phyloP scores from a whole-genome alignment of 2,888 invertebrate species.

The Zeuzera pyrina region DNA sequence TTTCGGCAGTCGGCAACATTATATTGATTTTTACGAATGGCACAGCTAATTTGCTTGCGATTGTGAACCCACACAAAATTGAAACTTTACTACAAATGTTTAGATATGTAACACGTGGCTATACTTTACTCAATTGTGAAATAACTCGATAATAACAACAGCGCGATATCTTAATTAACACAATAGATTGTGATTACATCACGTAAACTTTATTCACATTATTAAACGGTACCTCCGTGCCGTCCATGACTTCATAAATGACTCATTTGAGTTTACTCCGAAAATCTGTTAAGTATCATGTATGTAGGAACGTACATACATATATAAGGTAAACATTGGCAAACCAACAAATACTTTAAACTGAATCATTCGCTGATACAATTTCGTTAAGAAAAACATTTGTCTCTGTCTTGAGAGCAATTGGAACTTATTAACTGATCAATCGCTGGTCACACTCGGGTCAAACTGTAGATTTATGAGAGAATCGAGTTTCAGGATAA shows the following conservation, averaged over 20 bases:
- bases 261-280: slow-evolving; percentile 31
- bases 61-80: no score
- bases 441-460: slow-evolving; percentile 29
- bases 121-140: no score
- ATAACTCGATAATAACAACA: no score
- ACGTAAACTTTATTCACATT: slow-evolving; percentile 25
- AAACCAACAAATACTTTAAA: slow-evolving; percentile 24
- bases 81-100: no score
- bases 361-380: slow-evolving; percentile 30
- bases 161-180: slow-evolving; percentile 26
- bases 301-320: slow-evolving; percentile 7
- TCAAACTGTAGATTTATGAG: slow-evolving; percentile 35
- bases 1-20: no score
- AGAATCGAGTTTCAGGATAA: slow-evolving; percentile 10
- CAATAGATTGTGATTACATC: slow-evolving; percentile 25
- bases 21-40: no score
- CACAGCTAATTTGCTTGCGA: no score
- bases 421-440: slow-evolving; percentile 49
- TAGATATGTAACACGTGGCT: no score
- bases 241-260: slow-evolving; percentile 35
- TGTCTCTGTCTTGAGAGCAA: slow-evolving; percentile 27
- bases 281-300: slow-evolving; percentile 24
- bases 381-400: slow-evolving; percentile 17
- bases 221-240: no score
- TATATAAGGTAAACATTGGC: slow-evolving; percentile 33